A percentile compares a stretch with the other conserved stretches of the same genome.
Evolutionary conservation across 2,888 invertebrate genomes (phyloP).

Genomic region (Scotopteryx bipunctaria): DNA sequence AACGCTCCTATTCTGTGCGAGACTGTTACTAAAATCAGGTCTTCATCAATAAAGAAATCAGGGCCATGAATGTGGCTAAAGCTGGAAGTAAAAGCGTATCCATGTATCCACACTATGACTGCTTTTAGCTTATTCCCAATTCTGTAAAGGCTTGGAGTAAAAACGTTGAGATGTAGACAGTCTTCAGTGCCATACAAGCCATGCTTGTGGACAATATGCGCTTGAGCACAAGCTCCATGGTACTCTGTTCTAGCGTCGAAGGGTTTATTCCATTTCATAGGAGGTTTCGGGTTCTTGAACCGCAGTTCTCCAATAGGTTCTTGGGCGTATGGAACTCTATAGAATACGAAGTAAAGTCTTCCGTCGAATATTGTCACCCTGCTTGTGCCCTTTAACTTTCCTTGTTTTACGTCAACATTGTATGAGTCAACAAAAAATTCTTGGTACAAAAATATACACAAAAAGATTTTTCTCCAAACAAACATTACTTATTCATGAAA

Average conservation of each 20-base stretch:
- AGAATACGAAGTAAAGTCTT: constrained; percentile 64
- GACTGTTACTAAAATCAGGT: constrained; percentile 62
- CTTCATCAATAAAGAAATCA: constrained; percentile 72
- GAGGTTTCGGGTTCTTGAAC: constrained; percentile 65
- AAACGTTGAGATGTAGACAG: constrained; percentile 88
- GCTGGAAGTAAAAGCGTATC: constrained; percentile 70
- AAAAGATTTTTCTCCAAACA: background rate
- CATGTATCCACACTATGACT: constrained; percentile 74
- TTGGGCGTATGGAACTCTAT: constrained; percentile 70
- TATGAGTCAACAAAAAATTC: constrained; percentile 38
- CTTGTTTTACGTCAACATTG: constrained; percentile 57
- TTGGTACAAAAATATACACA: constrained; percentile 38
- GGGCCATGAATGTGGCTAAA: constrained; percentile 73
- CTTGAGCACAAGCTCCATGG: constrained; percentile 84
- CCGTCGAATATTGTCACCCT: constrained; percentile 56
- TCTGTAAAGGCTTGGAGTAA: constrained; percentile 77
- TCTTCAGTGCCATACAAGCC: constrained; percentile 78
- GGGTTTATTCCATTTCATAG: constrained; percentile 73
- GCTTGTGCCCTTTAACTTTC: constrained; percentile 55
- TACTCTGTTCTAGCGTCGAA: constrained; percentile 82
- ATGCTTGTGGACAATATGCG: constrained; percentile 71
- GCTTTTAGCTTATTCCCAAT: constrained; percentile 43
- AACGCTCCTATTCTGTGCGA: constrained; percentile 72
- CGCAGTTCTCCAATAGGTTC: constrained; percentile 61
- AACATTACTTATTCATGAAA: constrained; percentile 7